Evolutionary conservation across 2,797 vertebrate genomes (phyloP), one percentile per base, ranked within the genome.

Genomic region (Oreonectes daqikongensis): DNA sequence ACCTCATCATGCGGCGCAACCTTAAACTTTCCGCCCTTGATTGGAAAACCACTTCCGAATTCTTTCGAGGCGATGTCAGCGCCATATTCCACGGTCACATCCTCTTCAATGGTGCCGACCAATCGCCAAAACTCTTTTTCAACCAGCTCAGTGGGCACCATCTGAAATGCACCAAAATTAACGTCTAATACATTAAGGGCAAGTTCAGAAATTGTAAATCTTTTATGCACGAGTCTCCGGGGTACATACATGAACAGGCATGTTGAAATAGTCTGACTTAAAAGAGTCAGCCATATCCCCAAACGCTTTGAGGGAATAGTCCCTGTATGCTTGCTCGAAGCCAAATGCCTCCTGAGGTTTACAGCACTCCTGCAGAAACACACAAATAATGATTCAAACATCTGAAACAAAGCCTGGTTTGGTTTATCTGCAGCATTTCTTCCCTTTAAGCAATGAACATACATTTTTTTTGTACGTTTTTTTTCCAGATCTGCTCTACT

Each of bases 261-360:
- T 99, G 91, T 97, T 98, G 88, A 99, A 99, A 87, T 99, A 99
- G 89, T 99, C 97, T 0, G 97, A 99, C 84, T 99, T 99, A 87
- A 99, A 99, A 0, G 96, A 95, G 81, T 99, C 97, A 4, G 97
- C 97, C 97, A 99, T 99, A 86, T 99, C 96, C 26, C 97, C 97
- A 69, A 99, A 99, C 0, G 96, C 94, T 57, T 96, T 96, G 0
- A 99, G 92, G 0, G 96, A 95, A 52, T 99, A 99, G 84, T 97
- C 96, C 82, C 96, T 93, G 79, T 92, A 93, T 3, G 97, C 97
- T 83, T 99, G 97, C 82, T 99, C 97, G 83, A 99, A 99, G 66
- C 97, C 97, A 82, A 99, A 99, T 0, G 96, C 97, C 89, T 99
- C 96, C 2, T 97, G 96, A 82, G 97, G 97, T 84, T 97, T 99